Percentiles rank a stretch among this genome's conserved stretches.
Conservation (phyloP, 2,113 vertebrate species). For the Callopanchax toddi region DNA sequence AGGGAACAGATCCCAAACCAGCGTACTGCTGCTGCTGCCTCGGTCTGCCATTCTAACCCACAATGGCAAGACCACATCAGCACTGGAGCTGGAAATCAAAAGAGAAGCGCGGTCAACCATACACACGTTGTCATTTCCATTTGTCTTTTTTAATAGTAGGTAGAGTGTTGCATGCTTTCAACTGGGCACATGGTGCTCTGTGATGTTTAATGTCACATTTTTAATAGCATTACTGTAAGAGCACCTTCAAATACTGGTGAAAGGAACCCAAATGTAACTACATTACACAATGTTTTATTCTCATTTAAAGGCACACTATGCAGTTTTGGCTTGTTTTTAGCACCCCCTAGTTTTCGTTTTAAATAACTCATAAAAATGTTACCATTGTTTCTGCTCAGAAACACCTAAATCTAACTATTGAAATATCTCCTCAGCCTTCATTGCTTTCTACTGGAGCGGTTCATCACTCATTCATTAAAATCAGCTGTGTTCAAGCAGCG, state of each 20-base stretch:
- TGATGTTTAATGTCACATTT: constrained; percentile 65
- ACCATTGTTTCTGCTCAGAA: too few species aligned
- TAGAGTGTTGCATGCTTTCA: constrained; percentile 37
- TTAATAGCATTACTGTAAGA: constrained; percentile 53
- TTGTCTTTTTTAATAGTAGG: constrained; percentile 49
- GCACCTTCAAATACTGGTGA: constrained; percentile 14
- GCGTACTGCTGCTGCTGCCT: constrained; percentile 47
- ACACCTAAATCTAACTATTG: too few species aligned
- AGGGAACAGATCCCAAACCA: constrained; percentile 49
- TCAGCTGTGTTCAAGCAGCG: too few species aligned
- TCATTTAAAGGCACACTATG: constrained; percentile 60
- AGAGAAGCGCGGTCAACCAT: constrained; percentile 55
- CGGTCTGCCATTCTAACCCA: constrained; percentile 64
- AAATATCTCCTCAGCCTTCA: too few species aligned
- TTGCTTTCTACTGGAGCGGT: too few species aligned
- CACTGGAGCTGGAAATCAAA: constrained; percentile 57
- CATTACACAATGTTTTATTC: constrained; percentile 51
- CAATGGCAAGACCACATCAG: constrained; percentile 69
- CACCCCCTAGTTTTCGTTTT: too few species aligned
- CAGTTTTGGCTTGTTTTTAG: too few species aligned
- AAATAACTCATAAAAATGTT: too few species aligned
- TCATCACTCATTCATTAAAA: too few species aligned
- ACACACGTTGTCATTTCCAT: constrained; percentile 66
- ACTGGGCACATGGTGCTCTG: constrained; percentile 46
- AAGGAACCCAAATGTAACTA: constrained; percentile 27